These are phyloP conservation scores for Okapia johnstoni DNA, from an alignment of 2,113 vertebrate species.

Conservation along the genomic window DNA sequence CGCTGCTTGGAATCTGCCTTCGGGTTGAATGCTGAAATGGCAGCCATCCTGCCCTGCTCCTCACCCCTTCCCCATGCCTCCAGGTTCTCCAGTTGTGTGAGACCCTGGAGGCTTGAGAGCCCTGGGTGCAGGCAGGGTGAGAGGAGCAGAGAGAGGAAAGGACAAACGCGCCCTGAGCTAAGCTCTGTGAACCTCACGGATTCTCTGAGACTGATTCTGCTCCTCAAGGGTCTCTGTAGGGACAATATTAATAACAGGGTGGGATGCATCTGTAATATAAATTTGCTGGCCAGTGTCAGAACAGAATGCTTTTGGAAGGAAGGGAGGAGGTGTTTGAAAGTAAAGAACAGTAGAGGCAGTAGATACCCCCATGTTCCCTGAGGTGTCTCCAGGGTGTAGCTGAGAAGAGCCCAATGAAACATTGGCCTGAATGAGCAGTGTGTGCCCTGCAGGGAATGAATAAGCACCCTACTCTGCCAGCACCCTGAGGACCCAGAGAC, in stretches of 20 bases:
- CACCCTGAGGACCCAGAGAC: rapidly evolving
- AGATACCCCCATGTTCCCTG: not conserved
- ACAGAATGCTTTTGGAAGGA: not conserved
- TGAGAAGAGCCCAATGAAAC: not conserved
- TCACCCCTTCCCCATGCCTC: not conserved
- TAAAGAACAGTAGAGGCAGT: not conserved
- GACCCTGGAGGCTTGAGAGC: not conserved
- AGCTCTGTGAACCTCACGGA: not conserved
- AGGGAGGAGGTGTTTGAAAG: not conserved
- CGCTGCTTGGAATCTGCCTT: not conserved
- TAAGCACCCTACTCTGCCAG: not conserved
- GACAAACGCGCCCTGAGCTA: not conserved
- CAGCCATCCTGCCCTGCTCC: not conserved
- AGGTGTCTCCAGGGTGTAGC: not conserved
- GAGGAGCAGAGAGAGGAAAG: no score
- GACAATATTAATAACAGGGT: not conserved
- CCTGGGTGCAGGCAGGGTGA: not conserved
- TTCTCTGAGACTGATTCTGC: not conserved
- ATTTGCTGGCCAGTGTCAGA: not conserved
- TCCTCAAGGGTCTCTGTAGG: not conserved
- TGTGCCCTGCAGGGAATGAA: rapidly evolving
- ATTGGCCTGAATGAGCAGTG: not conserved
- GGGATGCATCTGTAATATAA: not conserved
- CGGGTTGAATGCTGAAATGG: rapidly evolving
- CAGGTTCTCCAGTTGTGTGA: no score